phyloP scores from a whole-genome alignment of 2,888 invertebrate genomes.

The Pachycephus smyrnensis region DNA sequence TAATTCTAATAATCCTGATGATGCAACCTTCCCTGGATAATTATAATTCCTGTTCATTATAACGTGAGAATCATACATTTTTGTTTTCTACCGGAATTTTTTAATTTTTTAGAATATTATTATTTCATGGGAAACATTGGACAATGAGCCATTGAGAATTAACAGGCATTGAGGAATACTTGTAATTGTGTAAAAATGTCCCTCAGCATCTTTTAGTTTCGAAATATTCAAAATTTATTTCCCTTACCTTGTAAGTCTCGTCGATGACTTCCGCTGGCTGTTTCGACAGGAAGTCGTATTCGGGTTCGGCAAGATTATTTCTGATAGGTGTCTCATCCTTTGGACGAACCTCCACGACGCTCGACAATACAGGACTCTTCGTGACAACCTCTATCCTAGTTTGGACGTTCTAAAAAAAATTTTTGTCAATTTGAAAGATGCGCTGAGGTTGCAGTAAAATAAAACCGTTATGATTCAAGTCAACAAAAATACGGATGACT shows the following conservation, averaged over 20 bases:
- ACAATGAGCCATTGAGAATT: neutral
- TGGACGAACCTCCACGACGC: slow-evolving; percentile 70
- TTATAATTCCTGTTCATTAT: neutral
- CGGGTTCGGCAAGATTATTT: slow-evolving; percentile 83
- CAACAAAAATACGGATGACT: neutral
- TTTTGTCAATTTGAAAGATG: neutral
- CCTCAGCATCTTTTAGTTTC: neutral
- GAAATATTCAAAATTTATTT: slow-evolving; percentile 25
- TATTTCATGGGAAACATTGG: neutral
- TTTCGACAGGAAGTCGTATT: slow-evolving; percentile 86
- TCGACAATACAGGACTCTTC: slow-evolving; percentile 67
- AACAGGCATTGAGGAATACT: neutral
- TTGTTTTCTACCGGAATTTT: neutral
- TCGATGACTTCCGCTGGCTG: slow-evolving; percentile 88
- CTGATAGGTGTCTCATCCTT: slow-evolving; percentile 68
- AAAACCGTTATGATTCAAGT: neutral
- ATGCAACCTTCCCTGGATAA: neutral
- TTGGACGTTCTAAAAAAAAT: slow-evolving; percentile 32
- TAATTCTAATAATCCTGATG: neutral
- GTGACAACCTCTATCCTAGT: slow-evolving; percentile 44
- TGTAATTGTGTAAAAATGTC: neutral
- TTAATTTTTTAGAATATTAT: neutral
- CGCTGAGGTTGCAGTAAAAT: neutral
- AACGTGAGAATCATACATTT: neutral
- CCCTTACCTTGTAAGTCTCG: slow-evolving; percentile 81